Conservation (phyloP, 2,797 vertebrate species). For the Melanotaenia maccullochi region DNA sequence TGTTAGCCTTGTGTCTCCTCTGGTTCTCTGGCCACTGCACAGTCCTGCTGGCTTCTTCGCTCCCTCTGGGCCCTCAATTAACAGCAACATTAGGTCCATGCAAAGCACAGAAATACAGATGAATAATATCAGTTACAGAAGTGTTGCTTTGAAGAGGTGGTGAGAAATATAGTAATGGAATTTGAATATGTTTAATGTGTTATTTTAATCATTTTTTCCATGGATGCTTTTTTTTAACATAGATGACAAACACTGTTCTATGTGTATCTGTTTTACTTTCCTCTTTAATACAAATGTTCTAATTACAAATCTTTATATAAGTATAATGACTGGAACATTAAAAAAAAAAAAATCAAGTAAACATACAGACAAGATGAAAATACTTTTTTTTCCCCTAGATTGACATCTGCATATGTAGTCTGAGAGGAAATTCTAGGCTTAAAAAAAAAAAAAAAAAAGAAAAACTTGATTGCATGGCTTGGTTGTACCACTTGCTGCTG, state of each 20-base stretch:
- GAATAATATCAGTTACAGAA: conserved; percentile 2
- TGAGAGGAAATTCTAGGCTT: conserved; percentile 1
- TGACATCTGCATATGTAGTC: background rate
- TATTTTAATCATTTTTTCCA: background rate
- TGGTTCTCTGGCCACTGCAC: conserved; percentile 53
- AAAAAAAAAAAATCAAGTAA: background rate
- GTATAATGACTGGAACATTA: background rate
- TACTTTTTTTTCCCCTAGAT: background rate
- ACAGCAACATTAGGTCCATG: conserved; percentile 41
- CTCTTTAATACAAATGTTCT: background rate
- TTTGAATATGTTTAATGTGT: conserved; percentile 5
- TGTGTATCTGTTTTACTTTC: conserved; percentile 1
- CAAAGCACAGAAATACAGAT: conserved; percentile 17
- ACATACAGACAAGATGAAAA: background rate
- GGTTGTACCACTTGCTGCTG: background rate
- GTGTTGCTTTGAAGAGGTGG: conserved; percentile 1
- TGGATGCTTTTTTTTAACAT: background rate
- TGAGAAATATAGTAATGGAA: background rate
- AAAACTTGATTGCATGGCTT: too few species aligned
- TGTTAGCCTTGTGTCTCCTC: conserved; percentile 44
- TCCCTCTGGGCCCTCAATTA: conserved; percentile 48
- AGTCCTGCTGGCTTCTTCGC: conserved; percentile 40
- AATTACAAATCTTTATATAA: background rate
- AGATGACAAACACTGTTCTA: background rate
- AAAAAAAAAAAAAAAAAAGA: background rate